Base-by-base conservation (phyloP, 2,888 invertebrate genomes). In the Epinotia demarniana region DNA sequence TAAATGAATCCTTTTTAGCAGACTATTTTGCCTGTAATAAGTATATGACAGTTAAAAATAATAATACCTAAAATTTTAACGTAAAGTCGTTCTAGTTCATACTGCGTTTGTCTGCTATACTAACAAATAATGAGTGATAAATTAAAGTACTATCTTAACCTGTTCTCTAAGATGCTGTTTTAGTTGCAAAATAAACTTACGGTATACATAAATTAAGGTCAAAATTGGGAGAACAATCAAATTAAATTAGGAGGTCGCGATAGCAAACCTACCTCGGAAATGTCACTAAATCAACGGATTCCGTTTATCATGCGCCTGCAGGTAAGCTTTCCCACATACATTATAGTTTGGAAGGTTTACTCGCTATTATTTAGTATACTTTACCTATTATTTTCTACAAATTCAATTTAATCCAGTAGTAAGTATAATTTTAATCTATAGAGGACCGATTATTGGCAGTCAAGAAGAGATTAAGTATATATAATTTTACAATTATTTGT, bases 221-320 rank as follows among this genome's bases (percentile, higher is more conserved):
- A 11, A 60, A 69, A 69, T 69, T n/a, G 4, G 39, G n/a, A 23
- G 23, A 16, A n/a, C 58, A 46, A 2, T n/a, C n/a, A 63, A 11
- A 11, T 23, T 16, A 12, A 55, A 55, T 53, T n/a, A 60, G 46
- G 58, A 69, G 46, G 3, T 46, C 12, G 16, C n/a, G 69, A 19
- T 55, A 55, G 53, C n/a, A 63, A 72, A 55, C 18, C 6, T 23
- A 55, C 18, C 11, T 43, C 64, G 61, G 61, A 77, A 69, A 77
- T 70, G 73, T 74, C 82, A 79, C 75, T 85, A 83, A 85, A 84
- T 85, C 81, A 83, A 77, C 73, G 82, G 84, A 81, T 85, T 83
- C 82, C 78, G 78, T 72, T 81, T 84, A 85, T 85, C 85, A 80
- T 80, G 68, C 77, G 75, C 76, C 73, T 78, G 81, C 85, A 84